These are phyloP conservation scores for Elephas maximus DNA, from an alignment of 2,113 vertebrate species.

Conservation along the genomic window DNA sequence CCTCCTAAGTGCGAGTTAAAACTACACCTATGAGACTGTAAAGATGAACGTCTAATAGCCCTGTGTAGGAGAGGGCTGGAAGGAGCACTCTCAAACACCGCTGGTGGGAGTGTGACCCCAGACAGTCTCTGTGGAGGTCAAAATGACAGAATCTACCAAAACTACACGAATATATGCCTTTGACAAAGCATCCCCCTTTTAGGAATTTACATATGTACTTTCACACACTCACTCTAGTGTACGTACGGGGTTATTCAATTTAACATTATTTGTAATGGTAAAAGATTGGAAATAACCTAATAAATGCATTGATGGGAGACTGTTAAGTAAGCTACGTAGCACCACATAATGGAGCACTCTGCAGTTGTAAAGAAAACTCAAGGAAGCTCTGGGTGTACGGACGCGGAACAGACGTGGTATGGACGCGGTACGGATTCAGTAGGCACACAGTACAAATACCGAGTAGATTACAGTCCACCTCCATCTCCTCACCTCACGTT, in stretches of 20 bases:
- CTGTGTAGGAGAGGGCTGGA: no score
- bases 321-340: fast-evolving
- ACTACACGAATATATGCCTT: background rate
- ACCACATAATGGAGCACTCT: fast-evolving
- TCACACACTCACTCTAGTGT: fast-evolving
- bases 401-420: no score
- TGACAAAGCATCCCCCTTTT: no score
- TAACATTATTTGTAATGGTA: background rate
- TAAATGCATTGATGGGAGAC: fast-evolving
- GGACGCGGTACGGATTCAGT: no score
- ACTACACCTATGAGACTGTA: background rate
- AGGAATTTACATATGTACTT: background rate
- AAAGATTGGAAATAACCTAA: background rate
- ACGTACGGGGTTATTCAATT: background rate
- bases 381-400: no score
- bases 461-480: no score
- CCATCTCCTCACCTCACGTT: no score
- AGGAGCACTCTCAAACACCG: background rate
- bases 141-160: fast-evolving
- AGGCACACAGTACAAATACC: no score
- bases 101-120: background rate
- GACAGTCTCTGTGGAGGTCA: background rate
- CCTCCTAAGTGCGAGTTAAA: background rate
- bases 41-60: fast-evolving
- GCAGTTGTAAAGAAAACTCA: no score